Evolutionary conservation across 2,888 invertebrate species (phyloP), one percentile per base, ranked within the genome.

Genomic region (Cheilosia impressa): DNA sequence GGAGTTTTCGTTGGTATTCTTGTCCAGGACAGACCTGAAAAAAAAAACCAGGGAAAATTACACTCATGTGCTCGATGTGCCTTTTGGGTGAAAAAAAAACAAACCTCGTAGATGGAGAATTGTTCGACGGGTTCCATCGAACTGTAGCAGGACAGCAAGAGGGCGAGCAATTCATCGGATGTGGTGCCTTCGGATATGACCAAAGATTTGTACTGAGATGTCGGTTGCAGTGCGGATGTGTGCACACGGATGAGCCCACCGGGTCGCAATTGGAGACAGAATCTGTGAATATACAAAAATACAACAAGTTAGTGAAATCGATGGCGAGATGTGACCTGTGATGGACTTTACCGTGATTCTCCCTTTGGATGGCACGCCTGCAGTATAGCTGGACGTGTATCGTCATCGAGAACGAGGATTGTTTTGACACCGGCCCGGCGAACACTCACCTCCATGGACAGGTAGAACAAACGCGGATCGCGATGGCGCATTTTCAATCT

Each of bases 361-460:
- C 98, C 98, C 91, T 96, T 95, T 1, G 98, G 98, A 93, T 98
- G 98, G 91, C 98, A 98, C 22, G 97, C 96, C 92, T 98, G 98
- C 80, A 98, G 93, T 79, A 97, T 97, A 0, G 98, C 97, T 0
- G 98, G 98, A 77, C 97, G 94, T 0, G 98, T 96, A 89, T 97
- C 97, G 88, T 97, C 97, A 89, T 98, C 98, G 88, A 98, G 93
- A 57, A 96, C 95, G 84, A 98, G 93, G 62, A 97, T 95, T 2
- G 97, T 97, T 88, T 96, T 93, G 10, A 97, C 95, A 1, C 96
- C 97, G 10, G 97, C 96, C 85, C 97, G 95, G 63, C 97, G 93
- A 62, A 98, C 96, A 17, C 96, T 95, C 60, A 98, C 97, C 92
- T 98, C 98, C 98, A 98, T 98, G 90, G 97, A 97, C 71, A 98